Base-by-base conservation (phyloP, 2,797 vertebrate species). In the Alectoris magna region DNA sequence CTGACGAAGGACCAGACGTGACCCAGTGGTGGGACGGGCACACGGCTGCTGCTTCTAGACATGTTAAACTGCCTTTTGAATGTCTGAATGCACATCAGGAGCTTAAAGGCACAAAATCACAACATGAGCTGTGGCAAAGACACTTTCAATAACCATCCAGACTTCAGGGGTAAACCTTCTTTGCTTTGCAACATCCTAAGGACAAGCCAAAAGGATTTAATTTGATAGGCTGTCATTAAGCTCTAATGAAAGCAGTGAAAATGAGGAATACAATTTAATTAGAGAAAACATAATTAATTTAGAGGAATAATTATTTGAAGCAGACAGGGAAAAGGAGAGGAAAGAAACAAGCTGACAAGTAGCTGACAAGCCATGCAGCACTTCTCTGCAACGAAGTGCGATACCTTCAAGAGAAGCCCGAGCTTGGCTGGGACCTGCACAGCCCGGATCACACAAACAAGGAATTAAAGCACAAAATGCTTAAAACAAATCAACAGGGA, bases 11-110 rank as follows among this genome's bases (percentile, higher is more conserved):
- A 36, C 1, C 0, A 84, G 85, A 49, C 44, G 19, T 64, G 80
- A 70, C 44, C 85, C 92, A 36, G 82, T 84, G 80, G 60, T 22
- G 41, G 93, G 55, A 59, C 70, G 79, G 93, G 91, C 55, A 60
- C 82, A 60, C 15, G 67, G 79, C 83, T 69, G 84, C 93, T 79
- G 63, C 91, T 91, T 27, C 91, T 71, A 90, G 76, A 92, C 69
- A 68, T 4, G 51, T 8, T 90, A 39, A 95, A 95, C 87, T 90
- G 83, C 53, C 70, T 92, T 46, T 77, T 67, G 44, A 82, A 88
- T 71, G 73, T 22, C 58, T 95, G 91, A 95, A 95, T 95, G 93
- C 95, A 92, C 93, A 95, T 84, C 91, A 95, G 92, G 89, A 95
- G 89, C 91, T 95, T 90, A 91, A 84, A 96, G 93, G 94, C 94